Evolutionary conservation across 2,113 vertebrate genomes (phyloP), one percentile per base, ranked within the genome.

Genomic region (Oxyruncus cristatus): DNA sequence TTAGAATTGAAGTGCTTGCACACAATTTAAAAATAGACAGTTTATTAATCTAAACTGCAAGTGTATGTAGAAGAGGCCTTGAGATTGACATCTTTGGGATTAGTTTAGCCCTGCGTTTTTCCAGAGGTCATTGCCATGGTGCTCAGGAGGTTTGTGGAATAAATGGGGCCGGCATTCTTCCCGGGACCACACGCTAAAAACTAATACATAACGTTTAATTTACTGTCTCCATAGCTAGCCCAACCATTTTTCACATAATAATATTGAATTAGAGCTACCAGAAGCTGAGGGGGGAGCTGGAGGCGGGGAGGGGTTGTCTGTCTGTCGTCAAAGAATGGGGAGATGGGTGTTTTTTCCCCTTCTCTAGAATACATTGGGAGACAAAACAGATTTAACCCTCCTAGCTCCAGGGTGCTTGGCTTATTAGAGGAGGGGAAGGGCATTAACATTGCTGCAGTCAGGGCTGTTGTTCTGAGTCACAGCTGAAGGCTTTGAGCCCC

Each of bases 171-270:
- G 13, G 84, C 37, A 2, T 97, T 96, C 97, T 97, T 98, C 97
- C 97, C 30, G 4, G 97, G 97, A 98, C 98, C 88, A 90, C 95
- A 97, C 14, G 66, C 95, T 89, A 98, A 98, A 99, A 98, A 98
- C 98, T 98, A 99, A 98, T 99, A 99, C 98, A 99, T 99, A 99
- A 98, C 98, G 97, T 99, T 99, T 99, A 99, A 99, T 99, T 99
- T 99, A 99, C 99, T 98, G 98, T 99, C 99, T 98, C 98, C 96
- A 93, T 97, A 98, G 98, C 96, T 94, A 98, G 97, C 98, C 97
- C 98, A 97, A 96, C 98, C 98, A 99, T 99, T 99, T 98, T 98
- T 99, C 98, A 99, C 98, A 98, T 98, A 98, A 99, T 98, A 98
- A 99, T 99, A 99, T 99, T 99, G 98, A 98, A 99, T 99, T 99